Evolutionary conservation across 1,140 invertebrate species (phyloP).

Genomic region (Mya arenaria): DNA sequence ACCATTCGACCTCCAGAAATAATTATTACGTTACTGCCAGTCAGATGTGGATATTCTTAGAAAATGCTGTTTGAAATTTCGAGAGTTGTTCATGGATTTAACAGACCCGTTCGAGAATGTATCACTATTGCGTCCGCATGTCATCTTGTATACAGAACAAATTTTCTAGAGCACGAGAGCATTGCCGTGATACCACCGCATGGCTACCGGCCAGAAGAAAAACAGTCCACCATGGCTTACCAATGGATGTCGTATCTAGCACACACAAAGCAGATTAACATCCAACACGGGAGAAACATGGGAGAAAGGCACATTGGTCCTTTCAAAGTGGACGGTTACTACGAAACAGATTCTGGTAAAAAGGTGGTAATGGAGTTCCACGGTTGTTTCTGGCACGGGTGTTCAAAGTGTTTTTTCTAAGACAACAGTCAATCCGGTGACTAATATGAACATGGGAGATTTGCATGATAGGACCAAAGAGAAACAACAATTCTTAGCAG

Average conservation of each 20-base stretch:
- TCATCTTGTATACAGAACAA: slow-evolving; percentile 1
- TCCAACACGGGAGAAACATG: slow-evolving; percentile 40
- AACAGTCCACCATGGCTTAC: background rate
- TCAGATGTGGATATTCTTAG: slow-evolving; percentile 50
- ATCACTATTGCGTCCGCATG: no score
- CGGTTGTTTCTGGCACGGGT: slow-evolving; percentile 61
- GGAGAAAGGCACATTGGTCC: slow-evolving; percentile 21
- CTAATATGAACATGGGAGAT: slow-evolving; percentile 30
- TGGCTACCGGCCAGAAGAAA: slow-evolving; percentile 11
- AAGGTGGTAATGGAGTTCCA: slow-evolving; percentile 51
- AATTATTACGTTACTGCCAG: background rate
- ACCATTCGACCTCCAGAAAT: slow-evolving; percentile 2
- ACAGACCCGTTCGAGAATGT: slow-evolving; percentile 5
- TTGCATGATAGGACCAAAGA: slow-evolving; percentile 25
- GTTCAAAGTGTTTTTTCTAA: slow-evolving; percentile 49
- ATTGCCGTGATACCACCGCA: background rate
- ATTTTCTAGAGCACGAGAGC: background rate
- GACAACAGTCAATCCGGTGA: background rate
- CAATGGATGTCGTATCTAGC: background rate
- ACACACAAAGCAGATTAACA: background rate
- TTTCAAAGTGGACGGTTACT: slow-evolving; percentile 40
- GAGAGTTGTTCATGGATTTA: background rate
- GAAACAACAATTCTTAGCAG: slow-evolving; percentile 11
- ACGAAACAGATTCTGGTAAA: background rate
- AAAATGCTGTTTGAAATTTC: slow-evolving; percentile 5